Evolutionary conservation across 2,888 invertebrate genomes (phyloP).

Genomic region (Nebria brevicollis): DNA sequence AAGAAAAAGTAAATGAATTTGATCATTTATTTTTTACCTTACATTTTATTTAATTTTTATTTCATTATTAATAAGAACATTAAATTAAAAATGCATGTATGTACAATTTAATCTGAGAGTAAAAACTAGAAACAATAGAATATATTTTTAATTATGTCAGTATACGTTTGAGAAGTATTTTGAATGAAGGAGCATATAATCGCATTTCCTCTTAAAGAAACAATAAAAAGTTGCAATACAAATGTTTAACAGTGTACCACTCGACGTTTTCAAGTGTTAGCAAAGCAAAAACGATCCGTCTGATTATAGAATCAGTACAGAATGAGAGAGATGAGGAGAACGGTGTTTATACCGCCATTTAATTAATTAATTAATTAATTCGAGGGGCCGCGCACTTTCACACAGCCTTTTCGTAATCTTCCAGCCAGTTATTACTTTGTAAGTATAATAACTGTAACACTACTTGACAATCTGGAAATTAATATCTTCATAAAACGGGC

Average conservation of each 20-base stretch:
- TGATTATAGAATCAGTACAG: background rate
- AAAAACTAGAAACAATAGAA: too few species aligned
- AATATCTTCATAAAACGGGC: slow-evolving; percentile 63
- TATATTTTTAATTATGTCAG: too few species aligned
- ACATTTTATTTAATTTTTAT: too few species aligned
- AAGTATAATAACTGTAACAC: slow-evolving; percentile 63
- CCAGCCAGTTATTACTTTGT: slow-evolving; percentile 63
- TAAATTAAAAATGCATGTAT: too few species aligned
- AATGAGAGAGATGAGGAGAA: slow-evolving; percentile 10
- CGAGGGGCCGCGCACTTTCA: slow-evolving; percentile 53
- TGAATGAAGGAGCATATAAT: too few species aligned
- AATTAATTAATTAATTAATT: slow-evolving; percentile 64
- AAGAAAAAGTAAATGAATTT: too few species aligned
- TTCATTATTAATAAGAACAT: too few species aligned
- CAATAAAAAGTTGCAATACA: background rate
- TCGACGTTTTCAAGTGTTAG: slow-evolving; percentile 12
- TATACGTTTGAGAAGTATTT: too few species aligned
- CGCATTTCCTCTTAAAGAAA: too few species aligned
- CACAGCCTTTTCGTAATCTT: slow-evolving; percentile 61
- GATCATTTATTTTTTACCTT: too few species aligned
- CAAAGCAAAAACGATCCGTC: background rate
- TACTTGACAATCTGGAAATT: slow-evolving; percentile 63
- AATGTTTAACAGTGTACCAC: slow-evolving; percentile 9
- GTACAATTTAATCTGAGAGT: too few species aligned
- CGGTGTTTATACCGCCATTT: slow-evolving; percentile 62